phyloP scores from a whole-genome alignment of 2,888 invertebrate species.

The Chrysodeixis includens region DNA sequence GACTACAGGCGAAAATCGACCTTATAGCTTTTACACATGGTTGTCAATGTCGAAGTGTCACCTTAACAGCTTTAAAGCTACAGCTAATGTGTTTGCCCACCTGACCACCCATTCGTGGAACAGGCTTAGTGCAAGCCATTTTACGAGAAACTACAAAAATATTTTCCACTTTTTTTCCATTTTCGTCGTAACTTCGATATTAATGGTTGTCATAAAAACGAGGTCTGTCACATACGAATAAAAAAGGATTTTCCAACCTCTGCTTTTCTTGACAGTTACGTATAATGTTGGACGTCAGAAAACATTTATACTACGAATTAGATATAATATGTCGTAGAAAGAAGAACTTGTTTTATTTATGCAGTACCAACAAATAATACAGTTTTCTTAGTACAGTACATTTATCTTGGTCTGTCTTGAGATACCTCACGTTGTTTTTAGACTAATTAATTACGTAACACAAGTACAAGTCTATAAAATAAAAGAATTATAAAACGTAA shows the following conservation, averaged over 20 bases:
- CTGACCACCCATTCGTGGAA: background rate
- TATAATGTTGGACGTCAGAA: background rate
- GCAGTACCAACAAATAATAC: too few relatives aligned
- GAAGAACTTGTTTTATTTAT: background rate
- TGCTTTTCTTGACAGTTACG: slow-evolving; percentile 31
- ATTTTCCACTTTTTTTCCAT: background rate
- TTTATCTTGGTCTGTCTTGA: too few relatives aligned
- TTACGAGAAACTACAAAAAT: background rate
- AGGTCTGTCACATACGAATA: slow-evolving; percentile 21
- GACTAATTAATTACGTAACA: too few relatives aligned
- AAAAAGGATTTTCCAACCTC: slow-evolving; percentile 29
- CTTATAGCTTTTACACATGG: background rate
- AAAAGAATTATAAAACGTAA: too few relatives aligned
- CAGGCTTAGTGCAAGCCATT: background rate
- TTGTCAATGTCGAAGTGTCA: background rate
- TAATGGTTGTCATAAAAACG: slow-evolving; percentile 16
- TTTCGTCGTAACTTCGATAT: slow-evolving; percentile 1
- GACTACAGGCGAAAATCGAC: background rate
- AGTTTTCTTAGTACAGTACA: too few relatives aligned
- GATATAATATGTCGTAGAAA: background rate
- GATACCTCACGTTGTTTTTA: too few relatives aligned
- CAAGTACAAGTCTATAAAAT: too few relatives aligned
- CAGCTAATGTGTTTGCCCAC: background rate
- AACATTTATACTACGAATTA: background rate
- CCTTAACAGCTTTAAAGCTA: background rate